Conservation (phyloP, 2,797 vertebrate species). For the Lateolabrax maculatus region DNA sequence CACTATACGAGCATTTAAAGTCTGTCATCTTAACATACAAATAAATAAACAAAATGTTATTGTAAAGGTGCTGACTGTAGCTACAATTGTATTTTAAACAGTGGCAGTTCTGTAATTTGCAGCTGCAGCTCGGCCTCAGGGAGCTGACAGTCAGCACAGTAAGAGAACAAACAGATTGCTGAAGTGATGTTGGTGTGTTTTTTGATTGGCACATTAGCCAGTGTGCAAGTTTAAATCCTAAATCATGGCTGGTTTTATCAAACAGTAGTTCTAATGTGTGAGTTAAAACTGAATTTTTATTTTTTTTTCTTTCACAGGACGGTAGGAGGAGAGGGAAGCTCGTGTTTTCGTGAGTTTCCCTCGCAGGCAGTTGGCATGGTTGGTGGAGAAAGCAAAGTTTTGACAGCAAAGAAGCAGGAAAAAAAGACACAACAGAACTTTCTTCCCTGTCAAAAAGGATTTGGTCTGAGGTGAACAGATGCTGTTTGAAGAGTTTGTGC, state of each 20-base stretch:
- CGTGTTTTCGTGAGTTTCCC: constrained; percentile 19
- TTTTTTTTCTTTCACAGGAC: background rate
- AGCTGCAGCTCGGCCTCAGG: background rate
- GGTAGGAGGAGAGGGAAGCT: background rate
- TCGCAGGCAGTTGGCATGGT: constrained; percentile 19
- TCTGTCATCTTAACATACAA: too few relatives aligned
- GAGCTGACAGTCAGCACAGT: constrained; percentile 5
- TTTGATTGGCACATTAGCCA: constrained; percentile 9
- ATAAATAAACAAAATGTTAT: background rate
- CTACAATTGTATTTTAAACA: background rate
- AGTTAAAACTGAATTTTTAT: background rate
- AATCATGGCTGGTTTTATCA: background rate
- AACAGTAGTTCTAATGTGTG: background rate
- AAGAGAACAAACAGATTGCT: background rate
- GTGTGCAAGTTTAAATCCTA: constrained; percentile 8
- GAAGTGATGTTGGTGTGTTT: background rate
- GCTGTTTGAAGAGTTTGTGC: constrained; percentile 30
- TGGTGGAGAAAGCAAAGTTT: constrained; percentile 52
- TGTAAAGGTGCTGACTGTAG: background rate
- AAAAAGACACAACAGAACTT: constrained; percentile 39
- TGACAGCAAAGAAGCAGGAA: constrained; percentile 42
- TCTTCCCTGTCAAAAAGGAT: constrained; percentile 31
- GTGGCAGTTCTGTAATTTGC: background rate
- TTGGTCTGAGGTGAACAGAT: constrained; percentile 24
- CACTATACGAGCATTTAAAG: background rate